phyloP scores from a whole-genome alignment of 2,888 invertebrate genomes.

The Apotomis betuletana region DNA sequence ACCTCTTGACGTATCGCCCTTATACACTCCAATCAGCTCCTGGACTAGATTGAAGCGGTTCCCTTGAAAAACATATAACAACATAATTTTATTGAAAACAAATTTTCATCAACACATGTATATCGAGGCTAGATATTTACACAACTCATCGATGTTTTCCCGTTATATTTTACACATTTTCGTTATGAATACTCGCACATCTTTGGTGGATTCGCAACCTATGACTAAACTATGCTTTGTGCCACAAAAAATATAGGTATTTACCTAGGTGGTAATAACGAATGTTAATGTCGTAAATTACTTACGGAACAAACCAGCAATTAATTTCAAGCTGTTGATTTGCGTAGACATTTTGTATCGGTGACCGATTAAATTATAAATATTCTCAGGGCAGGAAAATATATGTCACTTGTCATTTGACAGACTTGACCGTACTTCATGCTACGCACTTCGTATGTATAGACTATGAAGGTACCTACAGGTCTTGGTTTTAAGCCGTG shows the following conservation, averaged over 20 bases:
- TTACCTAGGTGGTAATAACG: background rate
- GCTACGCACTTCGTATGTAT: too few relatives aligned
- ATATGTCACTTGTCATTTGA: too few relatives aligned
- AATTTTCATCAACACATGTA: too few relatives aligned
- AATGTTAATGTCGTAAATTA: conserved; percentile 7
- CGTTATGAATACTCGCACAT: too few relatives aligned
- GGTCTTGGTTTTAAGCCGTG: too few relatives aligned
- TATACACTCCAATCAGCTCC: conserved; percentile 57
- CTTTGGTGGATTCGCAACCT: too few relatives aligned
- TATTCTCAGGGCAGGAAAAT: too few relatives aligned
- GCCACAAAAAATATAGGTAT: background rate
- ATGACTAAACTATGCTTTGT: background rate
- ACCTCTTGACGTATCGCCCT: conserved; percentile 21
- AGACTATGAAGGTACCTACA: too few relatives aligned
- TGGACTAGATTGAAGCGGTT: conserved; percentile 50
- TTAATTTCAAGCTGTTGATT: conserved; percentile 45
- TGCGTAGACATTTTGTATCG: conserved; percentile 45
- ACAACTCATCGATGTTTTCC: too few relatives aligned
- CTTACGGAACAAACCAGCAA: conserved; percentile 53
- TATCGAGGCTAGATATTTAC: too few relatives aligned
- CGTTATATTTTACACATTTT: too few relatives aligned
- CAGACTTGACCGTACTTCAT: too few relatives aligned
- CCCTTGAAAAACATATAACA: conserved; percentile 47
- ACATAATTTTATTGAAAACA: background rate
- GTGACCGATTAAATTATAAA: background rate